Evolutionary conservation across 2,797 vertebrate species (phyloP).

Genomic region (Sphenodon punctatus): DNA sequence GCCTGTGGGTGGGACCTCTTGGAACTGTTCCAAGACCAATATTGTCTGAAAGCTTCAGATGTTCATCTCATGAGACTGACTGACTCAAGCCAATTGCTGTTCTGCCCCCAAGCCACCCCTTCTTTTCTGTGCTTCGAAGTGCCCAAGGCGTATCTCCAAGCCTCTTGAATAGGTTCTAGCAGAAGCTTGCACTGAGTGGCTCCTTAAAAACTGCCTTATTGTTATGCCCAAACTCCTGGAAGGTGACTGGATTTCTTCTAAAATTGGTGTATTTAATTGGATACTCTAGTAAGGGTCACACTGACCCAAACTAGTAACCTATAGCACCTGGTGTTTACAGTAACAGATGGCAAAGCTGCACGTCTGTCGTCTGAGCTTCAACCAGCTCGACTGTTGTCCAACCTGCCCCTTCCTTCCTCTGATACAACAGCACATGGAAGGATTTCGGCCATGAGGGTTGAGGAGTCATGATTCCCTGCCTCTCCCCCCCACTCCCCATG

Average conservation of each 20-base stretch:
- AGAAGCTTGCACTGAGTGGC: background rate
- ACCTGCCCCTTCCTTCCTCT: too few species aligned
- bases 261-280: background rate
- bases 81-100: background rate
- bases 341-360: background rate
- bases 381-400: too few species aligned
- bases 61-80: constrained; percentile 20
- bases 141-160: background rate
- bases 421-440: too few species aligned
- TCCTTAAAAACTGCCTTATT: constrained; percentile 4
- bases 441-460: too few species aligned
- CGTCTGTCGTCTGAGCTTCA: too few species aligned
- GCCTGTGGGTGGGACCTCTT: background rate
- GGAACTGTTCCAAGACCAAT: constrained; percentile 21
- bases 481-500: background rate
- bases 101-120: background rate
- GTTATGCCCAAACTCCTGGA: background rate
- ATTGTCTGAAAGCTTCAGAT: constrained; percentile 2
- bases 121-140: background rate
- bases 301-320: background rate
- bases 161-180: background rate
- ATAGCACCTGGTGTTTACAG: accelerated
- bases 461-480: too few species aligned
- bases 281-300: background rate
- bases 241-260: background rate